A percentile compares a stretch with the other conserved stretches of the same genome.
These are phyloP conservation scores for Nephrotoma appendiculata DNA, from an alignment of 2,888 invertebrate species.

Conservation along the genomic window DNA sequence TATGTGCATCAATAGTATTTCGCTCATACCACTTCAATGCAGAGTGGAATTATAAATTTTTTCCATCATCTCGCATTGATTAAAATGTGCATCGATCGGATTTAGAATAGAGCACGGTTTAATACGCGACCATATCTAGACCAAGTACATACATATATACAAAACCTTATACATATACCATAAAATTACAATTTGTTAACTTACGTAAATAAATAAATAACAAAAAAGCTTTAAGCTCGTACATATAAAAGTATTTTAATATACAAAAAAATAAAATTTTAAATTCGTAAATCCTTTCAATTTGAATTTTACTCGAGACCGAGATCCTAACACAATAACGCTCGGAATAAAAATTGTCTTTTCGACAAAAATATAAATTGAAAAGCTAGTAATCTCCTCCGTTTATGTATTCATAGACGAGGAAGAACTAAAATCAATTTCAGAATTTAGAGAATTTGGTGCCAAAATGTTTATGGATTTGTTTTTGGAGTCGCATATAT, in stretches of 20 bases:
- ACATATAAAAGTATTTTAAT: not conserved
- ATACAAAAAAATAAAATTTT: not conserved
- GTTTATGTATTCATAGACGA: not conserved
- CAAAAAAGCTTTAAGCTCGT: not conserved
- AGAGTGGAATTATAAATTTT: too few relatives aligned
- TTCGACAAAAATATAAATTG: not conserved
- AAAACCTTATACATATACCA: not conserved
- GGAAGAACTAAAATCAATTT: not conserved
- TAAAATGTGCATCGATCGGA: not conserved
- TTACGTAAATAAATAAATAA: not conserved
- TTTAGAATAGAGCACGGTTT: too few relatives aligned
- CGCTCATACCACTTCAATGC: too few relatives aligned
- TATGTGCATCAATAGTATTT: not conserved
- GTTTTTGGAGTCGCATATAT: not conserved
- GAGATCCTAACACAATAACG: not conserved
- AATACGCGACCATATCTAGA: not conserved
- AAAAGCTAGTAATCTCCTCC: not conserved
- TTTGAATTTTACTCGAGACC: not conserved
- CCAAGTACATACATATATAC: not conserved
- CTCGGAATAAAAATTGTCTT: not conserved
- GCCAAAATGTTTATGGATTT: not conserved
- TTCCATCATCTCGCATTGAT: too few relatives aligned
- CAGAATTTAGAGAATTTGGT: not conserved
- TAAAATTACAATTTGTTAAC: not conserved
- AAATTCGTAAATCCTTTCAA: not conserved